phyloP scores from a whole-genome alignment of 2,888 invertebrate species.

The Cataglyphis albicans region DNA sequence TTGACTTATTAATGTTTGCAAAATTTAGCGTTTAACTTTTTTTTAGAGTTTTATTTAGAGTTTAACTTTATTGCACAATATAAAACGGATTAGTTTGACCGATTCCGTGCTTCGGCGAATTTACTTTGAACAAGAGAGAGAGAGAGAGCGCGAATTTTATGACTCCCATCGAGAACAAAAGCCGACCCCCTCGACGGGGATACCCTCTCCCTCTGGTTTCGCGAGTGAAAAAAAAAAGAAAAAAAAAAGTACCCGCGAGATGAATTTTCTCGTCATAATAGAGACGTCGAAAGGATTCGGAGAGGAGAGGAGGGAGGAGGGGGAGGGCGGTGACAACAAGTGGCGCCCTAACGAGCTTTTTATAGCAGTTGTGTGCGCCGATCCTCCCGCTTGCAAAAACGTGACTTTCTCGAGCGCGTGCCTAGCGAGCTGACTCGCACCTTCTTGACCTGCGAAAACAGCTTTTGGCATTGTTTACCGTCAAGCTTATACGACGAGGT shows the following conservation, averaged over 20 bases:
- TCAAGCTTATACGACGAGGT: slow-evolving; percentile 4
- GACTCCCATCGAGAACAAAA: slow-evolving; percentile 33
- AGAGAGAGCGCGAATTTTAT: slow-evolving; percentile 18
- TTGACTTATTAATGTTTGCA: slow-evolving; percentile 24
- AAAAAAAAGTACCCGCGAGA: background rate
- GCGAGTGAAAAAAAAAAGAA: slow-evolving; percentile 10
- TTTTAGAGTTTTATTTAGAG: too few relatives aligned
- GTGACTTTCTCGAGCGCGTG: slow-evolving; percentile 74
- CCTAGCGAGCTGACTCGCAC: slow-evolving; percentile 67
- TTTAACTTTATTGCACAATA: slow-evolving; percentile 25
- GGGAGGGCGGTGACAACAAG: slow-evolving; percentile 66
- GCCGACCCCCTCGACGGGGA: background rate
- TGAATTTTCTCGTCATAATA: slow-evolving; percentile 54
- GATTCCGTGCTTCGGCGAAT: background rate
- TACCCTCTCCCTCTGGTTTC: background rate
- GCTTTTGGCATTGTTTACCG: slow-evolving; percentile 76
- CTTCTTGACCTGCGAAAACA: slow-evolving; percentile 76
- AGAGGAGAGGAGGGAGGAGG: too few relatives aligned
- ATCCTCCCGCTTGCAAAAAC: slow-evolving; percentile 67
- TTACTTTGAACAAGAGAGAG: slow-evolving; percentile 2
- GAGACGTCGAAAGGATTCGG: slow-evolving; percentile 66
- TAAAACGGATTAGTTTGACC: background rate
- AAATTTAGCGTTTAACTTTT: too few relatives aligned
- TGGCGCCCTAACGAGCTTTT: slow-evolving; percentile 77
- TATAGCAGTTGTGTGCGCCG: slow-evolving; percentile 58